These are phyloP conservation scores for Iphiclides podalirius DNA, from an alignment of 2,888 invertebrate species.

Conservation along the genomic window DNA sequence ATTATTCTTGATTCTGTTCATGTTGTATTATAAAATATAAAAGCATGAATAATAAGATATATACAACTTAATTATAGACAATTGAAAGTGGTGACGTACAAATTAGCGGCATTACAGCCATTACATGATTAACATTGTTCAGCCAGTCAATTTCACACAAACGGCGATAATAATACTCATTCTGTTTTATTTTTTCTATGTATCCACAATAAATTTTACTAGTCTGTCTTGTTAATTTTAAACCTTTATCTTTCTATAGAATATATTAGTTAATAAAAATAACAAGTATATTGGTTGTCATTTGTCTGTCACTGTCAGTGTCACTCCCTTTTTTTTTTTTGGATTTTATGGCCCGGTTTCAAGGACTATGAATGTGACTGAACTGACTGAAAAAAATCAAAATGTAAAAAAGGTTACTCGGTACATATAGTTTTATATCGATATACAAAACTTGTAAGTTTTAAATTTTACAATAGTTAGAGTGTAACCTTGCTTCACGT, in stretches of 20 bases:
- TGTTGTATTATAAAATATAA: slow-evolving; percentile 39
- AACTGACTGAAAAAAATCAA: too few species aligned
- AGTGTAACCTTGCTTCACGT: too few species aligned
- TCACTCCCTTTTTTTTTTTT: too few species aligned
- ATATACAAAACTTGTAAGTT: too few species aligned
- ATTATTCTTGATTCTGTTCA: slow-evolving; percentile 72
- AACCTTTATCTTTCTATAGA: not conserved
- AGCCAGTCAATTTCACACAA: not conserved
- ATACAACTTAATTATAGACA: slow-evolving; percentile 3
- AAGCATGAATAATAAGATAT: slow-evolving; percentile 6
- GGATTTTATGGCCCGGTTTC: too few species aligned
- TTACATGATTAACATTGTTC: not conserved
- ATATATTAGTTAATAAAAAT: not conserved
- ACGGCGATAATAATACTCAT: not conserved
- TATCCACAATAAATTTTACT: not conserved
- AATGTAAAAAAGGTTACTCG: too few species aligned
- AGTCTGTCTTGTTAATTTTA: not conserved
- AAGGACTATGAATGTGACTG: too few species aligned
- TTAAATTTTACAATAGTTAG: too few species aligned
- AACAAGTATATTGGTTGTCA: not conserved
- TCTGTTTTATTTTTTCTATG: not conserved
- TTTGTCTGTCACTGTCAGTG: not conserved
- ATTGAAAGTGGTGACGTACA: slow-evolving; percentile 19
- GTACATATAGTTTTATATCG: too few species aligned
- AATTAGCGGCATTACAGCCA: slow-evolving; percentile 6